These are phyloP conservation scores for Incurvaria masculella DNA, from an alignment of 2,888 invertebrate genomes.

Conservation along the genomic window DNA sequence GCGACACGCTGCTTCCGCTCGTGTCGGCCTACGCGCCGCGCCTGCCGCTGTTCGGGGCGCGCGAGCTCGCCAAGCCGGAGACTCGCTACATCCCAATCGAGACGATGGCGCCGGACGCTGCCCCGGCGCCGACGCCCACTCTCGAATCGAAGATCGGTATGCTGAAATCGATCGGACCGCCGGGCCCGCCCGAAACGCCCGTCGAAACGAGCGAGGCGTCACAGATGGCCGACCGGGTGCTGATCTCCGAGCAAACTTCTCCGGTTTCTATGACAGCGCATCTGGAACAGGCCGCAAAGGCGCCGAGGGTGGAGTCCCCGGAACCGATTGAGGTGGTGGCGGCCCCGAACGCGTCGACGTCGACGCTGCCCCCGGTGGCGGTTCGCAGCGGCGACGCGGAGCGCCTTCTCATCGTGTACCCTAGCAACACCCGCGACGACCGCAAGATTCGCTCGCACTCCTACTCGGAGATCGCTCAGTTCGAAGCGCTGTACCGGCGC, in stretches of 20 bases:
- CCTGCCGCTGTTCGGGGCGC: slow-evolving; percentile 58
- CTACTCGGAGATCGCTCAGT: slow-evolving; percentile 49
- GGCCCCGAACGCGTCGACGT: slow-evolving; percentile 31
- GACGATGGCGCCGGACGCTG: slow-evolving; percentile 32
- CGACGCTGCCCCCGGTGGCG: slow-evolving; percentile 43
- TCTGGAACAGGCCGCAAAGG: slow-evolving; percentile 26
- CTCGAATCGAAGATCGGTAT: slow-evolving; percentile 51
- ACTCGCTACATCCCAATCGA: slow-evolving; percentile 64
- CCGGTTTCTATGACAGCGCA: slow-evolving; percentile 25
- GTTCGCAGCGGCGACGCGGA: slow-evolving; percentile 41
- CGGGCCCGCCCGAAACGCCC: slow-evolving; percentile 42
- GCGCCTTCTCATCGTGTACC: slow-evolving; percentile 50
- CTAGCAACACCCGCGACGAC: slow-evolving; percentile 48
- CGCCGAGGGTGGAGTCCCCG: slow-evolving; percentile 14
- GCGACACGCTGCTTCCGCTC: slow-evolving; percentile 71
- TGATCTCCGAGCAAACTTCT: slow-evolving; percentile 19
- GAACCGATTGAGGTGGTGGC: slow-evolving; percentile 40
- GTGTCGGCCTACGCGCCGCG: slow-evolving; percentile 78
- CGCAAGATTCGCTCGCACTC: slow-evolving; percentile 49
- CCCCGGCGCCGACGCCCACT: slow-evolving; percentile 44
- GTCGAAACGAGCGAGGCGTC: slow-evolving; percentile 21
- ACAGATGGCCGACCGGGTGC: background rate
- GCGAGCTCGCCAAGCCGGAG: slow-evolving; percentile 43
- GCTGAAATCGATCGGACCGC: slow-evolving; percentile 41
- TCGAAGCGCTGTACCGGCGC: slow-evolving; percentile 46